Evolutionary conservation across 2,888 invertebrate genomes (phyloP), one percentile per base, ranked within the genome.

Genomic region (Pristionchus maxplancki): DNA sequence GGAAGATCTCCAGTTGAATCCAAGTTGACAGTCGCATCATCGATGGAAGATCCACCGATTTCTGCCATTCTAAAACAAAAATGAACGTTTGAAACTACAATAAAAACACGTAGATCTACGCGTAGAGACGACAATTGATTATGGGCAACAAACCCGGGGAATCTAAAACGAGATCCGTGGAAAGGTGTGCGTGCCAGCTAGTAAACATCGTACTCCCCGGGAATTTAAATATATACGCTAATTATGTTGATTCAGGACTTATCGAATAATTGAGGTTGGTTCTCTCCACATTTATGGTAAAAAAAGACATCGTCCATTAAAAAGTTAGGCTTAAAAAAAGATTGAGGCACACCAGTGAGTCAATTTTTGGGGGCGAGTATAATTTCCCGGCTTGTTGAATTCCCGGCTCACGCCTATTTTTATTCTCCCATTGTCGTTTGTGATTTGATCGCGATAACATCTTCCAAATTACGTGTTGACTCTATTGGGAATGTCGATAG

Each of bases 1-100:
- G 74, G 74, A 31, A 6, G 2, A 11, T 74, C 40, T 17, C 74
- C 74, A 40, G 74, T 28, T n/a, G 37, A 20, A 28, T 48, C 82
- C 48, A 50, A 50, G 28, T 50, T 82, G 48, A 11, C 13, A 4
- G n/a, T 24, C 3, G 82, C 44, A 28, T 8, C 31, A 50, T 82
- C 82, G 34, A 50, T 82, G 17, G 82, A 13, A 4, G 82, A 50
- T n/a, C 82, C 82, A 82, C 82, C 82, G 82, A 50, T 50, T 82
- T 82, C 82, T n/a, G 82, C 82, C 82, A 82, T 78, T 13, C 74
- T 74, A 17, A 74, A 74, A 67, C 9, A 67, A 15, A 40, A 74
- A 40, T n/a, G n/a, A n/a, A n/a, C n/a, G n/a, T n/a, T n/a, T n/a
- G n/a, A n/a, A 74, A 37, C 6, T 9, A 17, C 40, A 37, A 40